A percentile compares a stretch with the other conserved stretches of the same genome.
These are phyloP conservation scores for Diabrotica balteata DNA, from an alignment of 2,888 invertebrate genomes.

Conservation along the genomic window DNA sequence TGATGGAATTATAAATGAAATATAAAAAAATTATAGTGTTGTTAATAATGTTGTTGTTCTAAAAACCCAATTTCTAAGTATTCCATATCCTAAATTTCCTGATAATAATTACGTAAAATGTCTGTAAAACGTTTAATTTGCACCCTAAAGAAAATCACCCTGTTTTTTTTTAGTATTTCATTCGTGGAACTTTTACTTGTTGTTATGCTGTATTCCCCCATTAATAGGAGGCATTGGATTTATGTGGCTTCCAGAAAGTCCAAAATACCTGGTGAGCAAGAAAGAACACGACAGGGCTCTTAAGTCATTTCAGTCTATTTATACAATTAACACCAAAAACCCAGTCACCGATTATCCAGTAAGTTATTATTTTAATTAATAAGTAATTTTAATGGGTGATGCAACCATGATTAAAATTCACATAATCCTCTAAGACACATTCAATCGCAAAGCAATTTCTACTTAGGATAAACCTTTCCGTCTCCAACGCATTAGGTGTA, in stretches of 20 bases:
- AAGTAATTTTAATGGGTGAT: too few relatives aligned
- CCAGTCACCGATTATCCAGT: constrained; percentile 11
- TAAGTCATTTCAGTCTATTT: constrained; percentile 10
- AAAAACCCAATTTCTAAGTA: too few relatives aligned
- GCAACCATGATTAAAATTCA: too few relatives aligned
- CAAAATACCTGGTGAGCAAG: constrained; percentile 14
- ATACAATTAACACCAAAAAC: constrained; percentile 4
- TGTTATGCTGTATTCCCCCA: constrained; percentile 2
- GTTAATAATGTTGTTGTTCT: too few relatives aligned
- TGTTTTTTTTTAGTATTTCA: constrained; percentile 10
- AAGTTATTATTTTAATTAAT: neutral
- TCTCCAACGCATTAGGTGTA: too few relatives aligned
- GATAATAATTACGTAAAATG: too few relatives aligned
- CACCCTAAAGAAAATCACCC: neutral
- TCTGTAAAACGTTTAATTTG: neutral
- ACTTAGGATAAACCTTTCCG: too few relatives aligned
- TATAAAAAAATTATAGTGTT: too few relatives aligned
- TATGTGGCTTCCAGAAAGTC: constrained; percentile 13
- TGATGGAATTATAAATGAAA: too few relatives aligned
- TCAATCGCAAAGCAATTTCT: too few relatives aligned
- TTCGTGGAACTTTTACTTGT: constrained; percentile 8
- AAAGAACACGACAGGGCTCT: constrained; percentile 7
- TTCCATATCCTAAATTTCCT: too few relatives aligned
- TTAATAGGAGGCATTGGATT: constrained; percentile 14
- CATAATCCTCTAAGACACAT: too few relatives aligned